Conservation (phyloP, 1,140 invertebrate species). For the Sinella curviseta region DNA sequence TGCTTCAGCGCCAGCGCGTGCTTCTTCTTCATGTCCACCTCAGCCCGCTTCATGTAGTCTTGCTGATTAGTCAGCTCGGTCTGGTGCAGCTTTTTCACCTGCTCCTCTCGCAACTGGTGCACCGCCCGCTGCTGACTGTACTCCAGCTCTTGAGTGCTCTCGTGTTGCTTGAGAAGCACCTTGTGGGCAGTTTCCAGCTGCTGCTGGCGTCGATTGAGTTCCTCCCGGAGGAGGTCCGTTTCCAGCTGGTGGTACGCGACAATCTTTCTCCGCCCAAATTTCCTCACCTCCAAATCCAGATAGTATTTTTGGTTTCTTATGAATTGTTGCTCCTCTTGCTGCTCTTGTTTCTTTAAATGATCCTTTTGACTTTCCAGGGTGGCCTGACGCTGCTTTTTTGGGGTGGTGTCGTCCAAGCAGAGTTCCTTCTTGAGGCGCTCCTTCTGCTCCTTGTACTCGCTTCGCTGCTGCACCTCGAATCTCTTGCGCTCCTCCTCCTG, state of each 20-base stretch:
- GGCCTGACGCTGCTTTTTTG: background rate
- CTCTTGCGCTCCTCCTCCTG: background rate
- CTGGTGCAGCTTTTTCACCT: constrained; percentile 83
- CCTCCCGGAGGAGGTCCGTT: constrained; percentile 86
- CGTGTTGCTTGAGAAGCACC: constrained; percentile 92
- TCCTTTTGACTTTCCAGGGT: constrained; percentile 77
- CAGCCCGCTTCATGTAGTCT: constrained; percentile 91
- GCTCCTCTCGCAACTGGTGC: constrained; percentile 86
- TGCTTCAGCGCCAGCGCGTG: constrained; percentile 96
- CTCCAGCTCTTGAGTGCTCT: constrained; percentile 93
- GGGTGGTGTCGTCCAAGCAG: background rate
- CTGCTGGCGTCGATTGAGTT: constrained; percentile 88
- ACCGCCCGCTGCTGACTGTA: constrained; percentile 92
- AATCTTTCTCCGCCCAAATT: constrained; percentile 86
- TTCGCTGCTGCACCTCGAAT: background rate
- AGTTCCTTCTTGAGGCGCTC: background rate
- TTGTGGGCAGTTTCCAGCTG: constrained; percentile 91
- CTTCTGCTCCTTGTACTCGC: background rate
- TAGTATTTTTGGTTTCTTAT: constrained; percentile 83
- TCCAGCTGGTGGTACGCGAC: constrained; percentile 81
- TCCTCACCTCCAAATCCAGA: constrained; percentile 84
- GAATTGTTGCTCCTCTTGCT: constrained; percentile 81
- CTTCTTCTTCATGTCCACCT: constrained; percentile 92
- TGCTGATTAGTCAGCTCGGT: constrained; percentile 94
- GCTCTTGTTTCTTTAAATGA: constrained; percentile 83